Evolutionary conservation across 2,888 invertebrate genomes (phyloP), one percentile per base, ranked within the genome.

Genomic region (Gibbula magus): DNA sequence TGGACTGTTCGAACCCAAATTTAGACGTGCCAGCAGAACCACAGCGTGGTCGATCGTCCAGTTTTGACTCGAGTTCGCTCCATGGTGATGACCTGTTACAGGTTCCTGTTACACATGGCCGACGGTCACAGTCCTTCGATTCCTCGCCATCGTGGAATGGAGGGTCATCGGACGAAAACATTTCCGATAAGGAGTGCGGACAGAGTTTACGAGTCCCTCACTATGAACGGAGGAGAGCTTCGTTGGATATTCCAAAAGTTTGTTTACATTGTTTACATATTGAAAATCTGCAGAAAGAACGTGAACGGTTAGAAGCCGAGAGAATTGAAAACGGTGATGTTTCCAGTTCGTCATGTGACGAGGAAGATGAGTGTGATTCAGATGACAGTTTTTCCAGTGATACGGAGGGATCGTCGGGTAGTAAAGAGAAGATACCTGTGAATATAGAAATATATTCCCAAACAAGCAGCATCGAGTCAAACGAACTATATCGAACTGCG

Each of bases 211-310:
- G 83, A 73, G 73, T 86, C 45, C 84, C 87, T 2, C 86, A 84
- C 73, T 86, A 86, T 78, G 86, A 86, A 77, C 79, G 86, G 51
- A 82, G 90, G 18, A 70, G 89, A 45, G 84, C 88, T 0, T 91
- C 91, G 1, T 82, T 90, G 73, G 91, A 91, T 73, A 90, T 91
- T 78, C 91, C 91, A 7, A 89, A 88, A 66, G 82, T 91, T 20
- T 91, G 91, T 81, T 88, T 91, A 66, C 91, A 91, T 81, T 91
- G 91, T 83, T 86, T 91, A 35, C 89, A 91, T 79, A 78, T 90
- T 80, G 91, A 91, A 81, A 83, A 88, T 0, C 53, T 88, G 39
- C 86, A 86, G n/a, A 85, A 85, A 67, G 85, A 81, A 70, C 75
- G 75, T 32, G 84, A 88, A 45, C 83, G 84, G 75, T 45, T 76